Evolutionary conservation across 2,888 invertebrate genomes (phyloP).

Genomic region (Protodeltote pygarga): DNA sequence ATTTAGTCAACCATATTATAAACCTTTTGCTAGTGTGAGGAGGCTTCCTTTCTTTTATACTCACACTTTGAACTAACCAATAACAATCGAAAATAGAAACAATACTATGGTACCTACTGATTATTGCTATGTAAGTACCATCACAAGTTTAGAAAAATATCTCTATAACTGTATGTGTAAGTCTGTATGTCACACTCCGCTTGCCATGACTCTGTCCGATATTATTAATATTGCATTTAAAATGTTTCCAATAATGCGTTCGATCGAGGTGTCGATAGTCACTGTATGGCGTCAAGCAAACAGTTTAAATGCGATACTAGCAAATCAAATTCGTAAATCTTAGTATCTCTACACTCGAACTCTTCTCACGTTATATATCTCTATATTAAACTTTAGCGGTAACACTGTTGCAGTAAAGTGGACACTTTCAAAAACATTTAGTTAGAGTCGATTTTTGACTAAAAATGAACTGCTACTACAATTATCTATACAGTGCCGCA

Average conservation of each 20-base stretch:
- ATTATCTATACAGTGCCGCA: slow-evolving; percentile 38
- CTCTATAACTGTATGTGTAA: slow-evolving; percentile 21
- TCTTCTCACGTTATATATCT: slow-evolving; percentile 56
- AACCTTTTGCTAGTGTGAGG: no score
- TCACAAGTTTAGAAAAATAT: neutral
- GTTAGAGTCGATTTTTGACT: slow-evolving; percentile 37
- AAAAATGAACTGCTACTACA: slow-evolving; percentile 32
- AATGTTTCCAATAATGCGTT: slow-evolving; percentile 4
- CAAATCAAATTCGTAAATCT: slow-evolving; percentile 52
- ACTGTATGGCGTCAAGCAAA: slow-evolving; percentile 3
- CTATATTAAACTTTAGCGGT: slow-evolving; percentile 61
- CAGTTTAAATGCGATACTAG: slow-evolving; percentile 57
- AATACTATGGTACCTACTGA: slow-evolving; percentile 9
- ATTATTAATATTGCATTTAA: slow-evolving; percentile 40
- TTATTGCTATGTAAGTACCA: slow-evolving; percentile 8
- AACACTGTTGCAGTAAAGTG: slow-evolving; percentile 61
- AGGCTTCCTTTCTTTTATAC: neutral
- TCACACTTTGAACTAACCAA: neutral
- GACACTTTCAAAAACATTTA: slow-evolving; percentile 41
- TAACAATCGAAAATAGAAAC: no score
- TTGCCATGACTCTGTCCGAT: slow-evolving; percentile 28
- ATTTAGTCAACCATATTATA: no score
- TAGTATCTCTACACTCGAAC: slow-evolving; percentile 62
- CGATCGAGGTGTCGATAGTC: neutral
- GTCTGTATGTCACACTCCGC: slow-evolving; percentile 21